Evolutionary conservation across 2,888 invertebrate species (phyloP).

Genomic region (Agrotis puta): DNA sequence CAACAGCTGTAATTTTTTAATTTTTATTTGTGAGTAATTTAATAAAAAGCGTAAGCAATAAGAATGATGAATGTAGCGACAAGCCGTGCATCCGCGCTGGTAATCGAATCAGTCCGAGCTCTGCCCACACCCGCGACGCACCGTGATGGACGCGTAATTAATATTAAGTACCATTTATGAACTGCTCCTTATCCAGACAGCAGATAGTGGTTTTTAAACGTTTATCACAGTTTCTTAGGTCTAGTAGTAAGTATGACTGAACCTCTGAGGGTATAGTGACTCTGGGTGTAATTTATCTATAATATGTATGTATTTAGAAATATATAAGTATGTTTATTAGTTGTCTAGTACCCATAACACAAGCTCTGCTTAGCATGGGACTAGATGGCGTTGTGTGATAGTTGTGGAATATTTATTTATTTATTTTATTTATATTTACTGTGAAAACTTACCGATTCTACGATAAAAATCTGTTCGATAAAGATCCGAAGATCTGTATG

Average conservation of each 20-base stretch:
- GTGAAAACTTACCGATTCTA: neutral
- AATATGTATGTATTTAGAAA: too few relatives aligned
- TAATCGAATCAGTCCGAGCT: constrained; percentile 49
- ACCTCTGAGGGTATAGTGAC: neutral
- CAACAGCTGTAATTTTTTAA: too few relatives aligned
- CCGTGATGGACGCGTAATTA: constrained; percentile 36
- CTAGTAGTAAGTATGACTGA: neutral
- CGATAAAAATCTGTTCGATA: neutral
- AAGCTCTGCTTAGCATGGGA: too few relatives aligned
- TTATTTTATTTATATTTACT: too few relatives aligned
- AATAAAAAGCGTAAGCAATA: constrained; percentile 33
- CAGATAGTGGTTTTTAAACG: constrained; percentile 6
- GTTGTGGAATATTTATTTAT: too few relatives aligned
- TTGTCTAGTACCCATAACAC: too few relatives aligned
- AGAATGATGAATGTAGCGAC: constrained; percentile 39
- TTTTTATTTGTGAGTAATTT: too few relatives aligned
- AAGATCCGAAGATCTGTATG: too few relatives aligned
- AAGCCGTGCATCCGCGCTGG: constrained; percentile 8
- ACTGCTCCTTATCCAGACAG: constrained; percentile 22
- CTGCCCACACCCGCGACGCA: constrained; percentile 35
- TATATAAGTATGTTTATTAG: too few relatives aligned
- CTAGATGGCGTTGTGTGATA: too few relatives aligned
- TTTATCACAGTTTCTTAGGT: neutral
- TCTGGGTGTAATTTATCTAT: too few relatives aligned
- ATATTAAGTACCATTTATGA: constrained; percentile 47